Conservation (phyloP, 2,797 vertebrate species). For the Acomys russatus region DNA sequence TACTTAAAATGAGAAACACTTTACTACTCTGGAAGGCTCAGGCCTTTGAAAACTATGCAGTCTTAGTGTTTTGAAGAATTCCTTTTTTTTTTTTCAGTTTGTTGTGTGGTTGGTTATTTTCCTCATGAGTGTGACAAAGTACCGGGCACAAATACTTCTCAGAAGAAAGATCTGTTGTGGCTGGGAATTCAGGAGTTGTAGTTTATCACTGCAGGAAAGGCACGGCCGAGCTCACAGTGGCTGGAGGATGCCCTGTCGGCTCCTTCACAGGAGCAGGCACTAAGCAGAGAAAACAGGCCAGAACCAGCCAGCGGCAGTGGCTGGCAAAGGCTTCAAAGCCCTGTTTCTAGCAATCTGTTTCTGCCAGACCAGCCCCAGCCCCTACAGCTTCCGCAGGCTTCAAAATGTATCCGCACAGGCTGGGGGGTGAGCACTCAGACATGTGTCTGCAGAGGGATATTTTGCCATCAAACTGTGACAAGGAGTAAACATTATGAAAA, state of each 20-base stretch:
- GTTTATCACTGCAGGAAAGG: background rate
- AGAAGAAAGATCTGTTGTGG: background rate
- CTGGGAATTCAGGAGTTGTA: background rate
- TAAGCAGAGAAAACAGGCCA: background rate
- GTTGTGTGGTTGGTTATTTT: background rate
- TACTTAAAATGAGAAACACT: background rate
- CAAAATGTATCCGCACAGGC: background rate
- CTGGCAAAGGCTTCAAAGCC: background rate
- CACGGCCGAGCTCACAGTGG: background rate
- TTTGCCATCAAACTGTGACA: background rate
- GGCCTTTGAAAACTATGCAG: background rate
- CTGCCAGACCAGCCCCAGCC: background rate
- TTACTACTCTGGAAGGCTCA: background rate
- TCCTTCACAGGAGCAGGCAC: background rate
- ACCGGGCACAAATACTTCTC: background rate
- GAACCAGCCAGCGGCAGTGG: background rate
- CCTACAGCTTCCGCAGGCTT: background rate
- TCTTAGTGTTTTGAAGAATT: background rate
- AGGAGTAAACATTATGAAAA: background rate
- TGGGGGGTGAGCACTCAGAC: too few relatives aligned
- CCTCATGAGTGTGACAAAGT: background rate
- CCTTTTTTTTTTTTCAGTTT: background rate
- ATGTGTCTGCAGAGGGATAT: background rate
- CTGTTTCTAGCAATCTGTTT: background rate
- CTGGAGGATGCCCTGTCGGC: background rate